Conservation (phyloP, 2,113 vertebrate species). For the Anoplopoma fimbria region DNA sequence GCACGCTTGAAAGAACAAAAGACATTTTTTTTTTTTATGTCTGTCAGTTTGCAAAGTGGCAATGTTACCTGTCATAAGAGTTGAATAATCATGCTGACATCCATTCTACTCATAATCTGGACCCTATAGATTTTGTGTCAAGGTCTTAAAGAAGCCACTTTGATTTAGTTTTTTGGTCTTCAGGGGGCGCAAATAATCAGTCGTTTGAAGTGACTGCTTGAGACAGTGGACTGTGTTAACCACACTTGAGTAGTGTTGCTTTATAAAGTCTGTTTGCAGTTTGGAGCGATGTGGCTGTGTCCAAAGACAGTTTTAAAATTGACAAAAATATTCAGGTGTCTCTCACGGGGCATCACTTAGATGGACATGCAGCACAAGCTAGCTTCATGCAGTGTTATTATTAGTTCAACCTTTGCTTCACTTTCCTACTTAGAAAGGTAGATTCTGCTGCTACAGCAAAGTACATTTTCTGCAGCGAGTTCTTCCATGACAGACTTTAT, state of each 20-base stretch:
- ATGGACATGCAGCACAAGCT: background rate
- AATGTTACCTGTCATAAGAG: slow-evolving; percentile 26
- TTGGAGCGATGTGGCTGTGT: background rate
- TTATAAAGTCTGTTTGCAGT: slow-evolving; percentile 1
- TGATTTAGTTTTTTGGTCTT: slow-evolving; percentile 39
- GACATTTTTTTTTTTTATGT: slow-evolving; percentile 8
- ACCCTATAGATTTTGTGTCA: slow-evolving; percentile 61
- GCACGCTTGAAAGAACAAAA: slow-evolving; percentile 20
- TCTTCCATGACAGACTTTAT: slow-evolving; percentile 8
- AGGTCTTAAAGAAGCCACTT: slow-evolving; percentile 36
- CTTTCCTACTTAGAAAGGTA: slow-evolving; percentile 41
- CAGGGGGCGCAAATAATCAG: slow-evolving; percentile 44
- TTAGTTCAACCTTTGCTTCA: background rate
- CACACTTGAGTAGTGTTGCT: slow-evolving; percentile 6
- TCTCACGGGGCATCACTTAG: background rate
- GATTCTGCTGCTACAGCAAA: slow-evolving; percentile 26
- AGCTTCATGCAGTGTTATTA: background rate
- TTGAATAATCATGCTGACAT: slow-evolving; percentile 41
- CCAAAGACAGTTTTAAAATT: slow-evolving; percentile 5
- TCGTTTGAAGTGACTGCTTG: slow-evolving; percentile 38
- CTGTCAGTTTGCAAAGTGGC: background rate
- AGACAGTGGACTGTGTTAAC: slow-evolving; percentile 28
- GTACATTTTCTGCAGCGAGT: slow-evolving; percentile 15
- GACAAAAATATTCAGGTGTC: slow-evolving; percentile 25
- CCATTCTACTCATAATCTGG: slow-evolving; percentile 56